These are phyloP conservation scores for Megalops cyprinoides DNA, from an alignment of 2,797 vertebrate genomes.

Conservation along the genomic window DNA sequence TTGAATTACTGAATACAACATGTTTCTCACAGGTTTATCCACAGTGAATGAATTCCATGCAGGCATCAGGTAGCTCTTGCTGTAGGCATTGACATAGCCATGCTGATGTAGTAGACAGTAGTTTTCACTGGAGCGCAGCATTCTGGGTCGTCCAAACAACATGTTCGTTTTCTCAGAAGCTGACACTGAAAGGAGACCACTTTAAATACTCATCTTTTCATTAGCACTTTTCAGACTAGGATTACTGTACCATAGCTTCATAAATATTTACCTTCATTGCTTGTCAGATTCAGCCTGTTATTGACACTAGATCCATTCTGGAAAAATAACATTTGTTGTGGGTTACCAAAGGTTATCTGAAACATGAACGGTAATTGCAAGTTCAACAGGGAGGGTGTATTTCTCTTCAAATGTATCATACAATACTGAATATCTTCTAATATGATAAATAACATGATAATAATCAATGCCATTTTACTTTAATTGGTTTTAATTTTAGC, in stretches of 20 bases:
- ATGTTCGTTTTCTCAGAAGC: constrained; percentile 55
- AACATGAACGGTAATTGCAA: too few species aligned
- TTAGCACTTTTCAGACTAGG: neutral
- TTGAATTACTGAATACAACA: neutral
- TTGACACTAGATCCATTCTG: neutral
- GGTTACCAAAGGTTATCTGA: too few species aligned
- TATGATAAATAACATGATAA: too few species aligned
- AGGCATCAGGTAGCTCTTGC: constrained; percentile 58
- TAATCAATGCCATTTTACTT: too few species aligned
- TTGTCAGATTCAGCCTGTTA: constrained; percentile 13
- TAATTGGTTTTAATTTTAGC: too few species aligned
- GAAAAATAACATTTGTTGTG: neutral
- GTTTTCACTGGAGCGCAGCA: constrained; percentile 51
- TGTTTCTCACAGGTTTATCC: constrained; percentile 56
- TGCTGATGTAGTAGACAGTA: constrained; percentile 71
- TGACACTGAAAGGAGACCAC: constrained; percentile 44
- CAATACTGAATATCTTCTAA: too few species aligned
- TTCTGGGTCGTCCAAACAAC: constrained; percentile 61
- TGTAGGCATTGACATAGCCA: constrained; percentile 67
- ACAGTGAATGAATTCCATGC: constrained; percentile 76
- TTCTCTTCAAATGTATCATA: too few species aligned
- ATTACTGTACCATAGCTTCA: too few species aligned
- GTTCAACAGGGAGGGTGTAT: too few species aligned
- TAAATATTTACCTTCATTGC: constrained; percentile 8
- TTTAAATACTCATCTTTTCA: neutral